Conservation (phyloP, 2,113 vertebrate species). For the Phasianus colchicus region DNA sequence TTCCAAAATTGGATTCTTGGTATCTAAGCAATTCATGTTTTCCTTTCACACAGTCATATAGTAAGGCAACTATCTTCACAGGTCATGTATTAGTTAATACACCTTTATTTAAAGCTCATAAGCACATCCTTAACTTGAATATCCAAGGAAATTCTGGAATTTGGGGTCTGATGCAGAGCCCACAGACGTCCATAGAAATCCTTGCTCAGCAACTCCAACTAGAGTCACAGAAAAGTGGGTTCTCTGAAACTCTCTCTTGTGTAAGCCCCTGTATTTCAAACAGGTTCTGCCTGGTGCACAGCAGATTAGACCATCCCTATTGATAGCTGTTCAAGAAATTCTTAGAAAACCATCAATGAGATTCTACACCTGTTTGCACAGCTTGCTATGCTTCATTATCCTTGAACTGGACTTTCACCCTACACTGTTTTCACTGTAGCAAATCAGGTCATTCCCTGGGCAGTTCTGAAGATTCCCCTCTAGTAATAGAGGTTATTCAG, state of each 20-base stretch:
- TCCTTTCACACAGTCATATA: not conserved
- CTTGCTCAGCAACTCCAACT: not conserved
- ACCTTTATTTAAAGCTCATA: not conserved
- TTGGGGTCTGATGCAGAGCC: not conserved
- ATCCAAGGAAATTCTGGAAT: not conserved
- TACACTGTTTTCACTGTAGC: not conserved
- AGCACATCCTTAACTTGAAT: not conserved
- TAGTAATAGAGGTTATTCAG: not conserved
- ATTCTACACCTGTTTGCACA: not conserved
- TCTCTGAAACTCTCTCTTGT: not conserved
- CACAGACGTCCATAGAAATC: not conserved
- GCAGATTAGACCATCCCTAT: not conserved
- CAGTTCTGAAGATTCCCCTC: not conserved
- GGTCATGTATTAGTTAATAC: not conserved
- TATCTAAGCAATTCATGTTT: not conserved
- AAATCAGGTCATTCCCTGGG: not conserved
- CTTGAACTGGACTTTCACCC: not conserved
- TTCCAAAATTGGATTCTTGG: not conserved
- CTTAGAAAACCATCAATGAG: not conserved
- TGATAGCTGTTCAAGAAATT: not conserved
- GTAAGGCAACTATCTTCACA: not conserved
- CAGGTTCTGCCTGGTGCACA: not conserved
- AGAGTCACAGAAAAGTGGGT: not conserved
- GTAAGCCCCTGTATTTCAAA: not conserved
- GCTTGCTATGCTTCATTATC: not conserved